These are phyloP conservation scores for Blennius ocellaris DNA, from an alignment of 2,113 vertebrate species.

Conservation along the genomic window DNA sequence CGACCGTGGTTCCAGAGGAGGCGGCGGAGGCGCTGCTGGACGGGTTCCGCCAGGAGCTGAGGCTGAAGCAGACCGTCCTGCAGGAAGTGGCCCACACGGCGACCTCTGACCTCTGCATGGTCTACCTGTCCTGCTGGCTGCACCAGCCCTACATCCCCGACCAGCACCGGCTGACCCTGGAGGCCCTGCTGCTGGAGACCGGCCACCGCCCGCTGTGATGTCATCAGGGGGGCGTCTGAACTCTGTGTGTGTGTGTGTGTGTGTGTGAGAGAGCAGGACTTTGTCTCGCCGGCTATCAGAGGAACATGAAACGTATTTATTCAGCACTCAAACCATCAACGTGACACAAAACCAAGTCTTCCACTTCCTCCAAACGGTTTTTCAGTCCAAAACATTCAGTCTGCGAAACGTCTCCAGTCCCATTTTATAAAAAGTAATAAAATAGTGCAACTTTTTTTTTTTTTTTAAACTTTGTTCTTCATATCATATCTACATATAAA, in stretches of 20 bases:
- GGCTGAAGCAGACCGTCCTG: slow-evolving; percentile 85
- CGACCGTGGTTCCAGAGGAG: slow-evolving; percentile 86
- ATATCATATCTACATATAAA: slow-evolving; percentile 82
- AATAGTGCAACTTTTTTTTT: slow-evolving; percentile 84
- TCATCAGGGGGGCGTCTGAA: not conserved
- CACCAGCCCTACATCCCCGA: slow-evolving; percentile 91
- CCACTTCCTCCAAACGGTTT: slow-evolving; percentile 25
- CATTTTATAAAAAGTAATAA: slow-evolving; percentile 85
- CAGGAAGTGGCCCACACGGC: slow-evolving; percentile 87
- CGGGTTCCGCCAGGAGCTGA: slow-evolving; percentile 88
- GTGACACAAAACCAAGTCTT: slow-evolving; percentile 47
- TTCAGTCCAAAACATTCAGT: slow-evolving; percentile 44
- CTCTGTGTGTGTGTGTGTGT: too few species aligned
- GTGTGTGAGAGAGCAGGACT: not conserved
- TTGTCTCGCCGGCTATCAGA: slow-evolving; percentile 64
- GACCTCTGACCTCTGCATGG: slow-evolving; percentile 85
- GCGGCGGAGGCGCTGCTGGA: slow-evolving; percentile 79
- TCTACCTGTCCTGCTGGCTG: slow-evolving; percentile 92
- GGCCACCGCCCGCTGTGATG: slow-evolving; percentile 87
- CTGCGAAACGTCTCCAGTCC: slow-evolving; percentile 53
- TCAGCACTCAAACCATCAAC: slow-evolving; percentile 37
- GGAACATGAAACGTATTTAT: slow-evolving; percentile 54
- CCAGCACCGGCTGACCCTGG: slow-evolving; percentile 81
- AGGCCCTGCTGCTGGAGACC: slow-evolving; percentile 93
- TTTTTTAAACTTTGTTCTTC: slow-evolving; percentile 76